These are phyloP conservation scores for Ctenopoma kingsleyae DNA, from an alignment of 2,797 vertebrate genomes.

Conservation along the genomic window DNA sequence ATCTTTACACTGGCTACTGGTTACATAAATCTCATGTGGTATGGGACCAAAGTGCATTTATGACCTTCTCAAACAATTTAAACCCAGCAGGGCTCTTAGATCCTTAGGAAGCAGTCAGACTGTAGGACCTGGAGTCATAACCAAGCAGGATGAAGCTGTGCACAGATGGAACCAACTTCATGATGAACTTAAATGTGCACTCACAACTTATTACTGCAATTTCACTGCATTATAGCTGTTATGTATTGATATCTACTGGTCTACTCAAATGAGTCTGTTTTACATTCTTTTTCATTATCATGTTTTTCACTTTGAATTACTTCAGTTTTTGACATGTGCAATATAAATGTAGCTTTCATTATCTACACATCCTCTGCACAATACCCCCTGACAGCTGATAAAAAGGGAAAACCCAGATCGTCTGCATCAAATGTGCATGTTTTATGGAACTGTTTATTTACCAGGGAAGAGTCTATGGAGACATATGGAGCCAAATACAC, in stretches of 20 bases:
- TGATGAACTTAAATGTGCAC: not conserved
- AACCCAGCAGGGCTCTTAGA: not conserved
- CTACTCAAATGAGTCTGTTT: too few species aligned
- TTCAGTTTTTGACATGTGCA: not conserved
- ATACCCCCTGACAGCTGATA: too few species aligned
- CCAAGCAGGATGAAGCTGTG: not conserved
- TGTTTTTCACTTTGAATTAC: too few species aligned
- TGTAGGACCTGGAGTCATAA: not conserved
- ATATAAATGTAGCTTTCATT: not conserved
- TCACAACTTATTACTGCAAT: not conserved
- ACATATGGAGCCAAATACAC: not conserved
- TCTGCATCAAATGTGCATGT: not conserved
- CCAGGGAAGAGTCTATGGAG: not conserved
- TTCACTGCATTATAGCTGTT: too few species aligned
- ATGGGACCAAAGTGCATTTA: not conserved
- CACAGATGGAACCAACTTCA: not conserved
- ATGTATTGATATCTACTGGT: too few species aligned
- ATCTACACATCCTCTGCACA: too few species aligned
- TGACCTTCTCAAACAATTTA: not conserved
- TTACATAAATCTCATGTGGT: too few species aligned
- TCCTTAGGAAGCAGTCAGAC: not conserved
- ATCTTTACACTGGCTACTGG: too few species aligned
- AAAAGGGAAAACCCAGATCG: not conserved
- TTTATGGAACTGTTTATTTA: conserved; percentile 10
- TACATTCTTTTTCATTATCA: too few species aligned